Percentiles rank a stretch among this genome's conserved stretches.
Evolutionary conservation across 2,888 invertebrate species (phyloP).

Genomic region (Pyrrhia umbra): DNA sequence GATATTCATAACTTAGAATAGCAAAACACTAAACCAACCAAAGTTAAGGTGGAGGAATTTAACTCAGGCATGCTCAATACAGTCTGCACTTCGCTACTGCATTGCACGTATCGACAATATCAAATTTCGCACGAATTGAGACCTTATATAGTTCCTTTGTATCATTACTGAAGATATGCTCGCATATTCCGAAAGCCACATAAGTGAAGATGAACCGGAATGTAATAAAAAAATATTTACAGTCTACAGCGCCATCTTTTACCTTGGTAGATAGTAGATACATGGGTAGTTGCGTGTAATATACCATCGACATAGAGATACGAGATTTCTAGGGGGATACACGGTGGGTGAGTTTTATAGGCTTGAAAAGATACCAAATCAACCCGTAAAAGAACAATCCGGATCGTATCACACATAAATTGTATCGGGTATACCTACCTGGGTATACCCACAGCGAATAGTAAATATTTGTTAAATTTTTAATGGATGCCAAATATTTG

Average conservation of each 20-base stretch:
- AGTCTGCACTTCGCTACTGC: slow-evolving; percentile 3
- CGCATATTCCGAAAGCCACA: slow-evolving; percentile 12
- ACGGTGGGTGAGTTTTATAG: slow-evolving; percentile 37
- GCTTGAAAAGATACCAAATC: slow-evolving; percentile 55
- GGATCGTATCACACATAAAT: slow-evolving; percentile 27
- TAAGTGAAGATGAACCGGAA: slow-evolving; percentile 37
- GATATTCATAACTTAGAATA: slow-evolving; percentile 40
- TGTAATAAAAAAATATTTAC: slow-evolving; percentile 57
- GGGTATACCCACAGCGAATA: neutral
- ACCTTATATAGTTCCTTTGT: slow-evolving; percentile 25
- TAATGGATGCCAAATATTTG: slow-evolving; percentile 14
- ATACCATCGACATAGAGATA: slow-evolving; percentile 26
- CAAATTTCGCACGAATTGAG: slow-evolving; percentile 17
- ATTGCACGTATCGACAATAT: slow-evolving; percentile 4
- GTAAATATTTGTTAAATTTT: neutral
- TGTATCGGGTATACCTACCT: slow-evolving; percentile 14
- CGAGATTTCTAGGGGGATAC: slow-evolving; percentile 23
- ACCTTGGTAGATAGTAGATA: slow-evolving; percentile 22
- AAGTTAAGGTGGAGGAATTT: slow-evolving; percentile 32
- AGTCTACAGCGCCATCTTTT: slow-evolving; percentile 42
- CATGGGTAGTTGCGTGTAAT: slow-evolving; percentile 6
- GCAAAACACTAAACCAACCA: slow-evolving; percentile 29
- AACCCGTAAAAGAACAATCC: slow-evolving; percentile 47
- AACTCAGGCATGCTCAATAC: slow-evolving; percentile 32
- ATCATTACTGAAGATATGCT: slow-evolving; percentile 33